Conservation (phyloP, 2,113 vertebrate species). For the Procavia capensis region DNA sequence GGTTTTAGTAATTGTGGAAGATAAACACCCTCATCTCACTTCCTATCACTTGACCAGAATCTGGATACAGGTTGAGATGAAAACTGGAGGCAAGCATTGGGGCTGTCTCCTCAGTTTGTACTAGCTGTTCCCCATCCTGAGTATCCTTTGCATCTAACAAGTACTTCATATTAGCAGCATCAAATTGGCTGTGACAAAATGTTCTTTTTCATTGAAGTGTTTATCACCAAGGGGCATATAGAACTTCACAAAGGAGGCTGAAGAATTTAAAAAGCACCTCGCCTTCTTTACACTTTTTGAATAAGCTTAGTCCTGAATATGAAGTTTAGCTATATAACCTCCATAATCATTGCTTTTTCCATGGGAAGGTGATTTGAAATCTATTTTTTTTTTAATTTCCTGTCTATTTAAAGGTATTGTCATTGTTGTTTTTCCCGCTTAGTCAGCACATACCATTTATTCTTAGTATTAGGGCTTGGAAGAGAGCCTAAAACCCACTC, state of each 20-base stretch:
- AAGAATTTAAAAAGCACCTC: neutral
- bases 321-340: neutral
- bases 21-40: neutral
- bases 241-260: neutral
- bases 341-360: neutral
- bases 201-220: neutral
- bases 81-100: accelerated
- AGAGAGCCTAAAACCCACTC: conserved; percentile 70
- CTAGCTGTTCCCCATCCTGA: neutral
- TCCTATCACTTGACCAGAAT: neutral
- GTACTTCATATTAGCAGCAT: neutral
- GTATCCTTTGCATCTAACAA: neutral
- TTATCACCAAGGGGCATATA: neutral
- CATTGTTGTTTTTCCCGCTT: neutral
- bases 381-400: neutral
- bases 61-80: accelerated
- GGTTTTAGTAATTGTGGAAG: neutral
- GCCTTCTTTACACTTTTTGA: neutral
- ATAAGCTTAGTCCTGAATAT: neutral
- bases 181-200: neutral
- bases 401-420: conserved; percentile 44
- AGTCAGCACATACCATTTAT: conserved; percentile 55
- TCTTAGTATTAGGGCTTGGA: conserved; percentile 53
- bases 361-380: conserved; percentile 19
- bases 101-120: neutral